These are phyloP conservation scores for Sarcoramphus papa DNA, from an alignment of 2,797 vertebrate species.

Conservation along the genomic window DNA sequence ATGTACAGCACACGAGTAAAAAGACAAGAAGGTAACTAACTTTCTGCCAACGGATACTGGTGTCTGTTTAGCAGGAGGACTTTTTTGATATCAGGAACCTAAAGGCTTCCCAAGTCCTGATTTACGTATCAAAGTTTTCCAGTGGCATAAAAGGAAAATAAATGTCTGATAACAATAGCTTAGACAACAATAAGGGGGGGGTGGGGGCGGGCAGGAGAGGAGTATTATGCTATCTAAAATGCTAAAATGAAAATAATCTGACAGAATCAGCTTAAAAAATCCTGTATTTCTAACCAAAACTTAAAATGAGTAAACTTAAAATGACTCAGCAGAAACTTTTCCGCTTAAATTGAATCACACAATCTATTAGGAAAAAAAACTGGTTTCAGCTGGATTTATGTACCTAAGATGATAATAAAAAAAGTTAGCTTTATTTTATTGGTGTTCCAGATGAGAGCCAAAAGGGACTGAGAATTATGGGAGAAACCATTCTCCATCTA, in stretches of 20 bases:
- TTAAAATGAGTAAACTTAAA: not conserved
- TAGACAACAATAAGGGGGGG: not conserved
- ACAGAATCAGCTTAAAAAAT: not conserved
- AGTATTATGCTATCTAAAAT: not conserved
- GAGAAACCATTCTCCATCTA: not conserved
- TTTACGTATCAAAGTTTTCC: not conserved
- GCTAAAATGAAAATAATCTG: not conserved
- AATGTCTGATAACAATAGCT: not conserved
- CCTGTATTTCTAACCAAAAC: not conserved
- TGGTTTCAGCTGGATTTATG: not conserved
- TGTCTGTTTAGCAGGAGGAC: not conserved
- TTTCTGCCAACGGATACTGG: not conserved
- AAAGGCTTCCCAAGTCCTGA: not conserved
- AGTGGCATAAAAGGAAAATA: not conserved
- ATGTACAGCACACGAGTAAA: not conserved
- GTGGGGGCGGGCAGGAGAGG: accelerated
- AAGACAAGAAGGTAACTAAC: not conserved
- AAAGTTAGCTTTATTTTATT: not conserved
- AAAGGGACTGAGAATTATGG: not conserved
- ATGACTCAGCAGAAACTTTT: not conserved
- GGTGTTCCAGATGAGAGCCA: conserved; percentile 3
- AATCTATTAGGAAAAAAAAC: not conserved
- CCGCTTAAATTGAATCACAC: not conserved
- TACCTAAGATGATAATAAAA: not conserved
- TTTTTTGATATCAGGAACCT: not conserved